phyloP scores from a whole-genome alignment of 2,113 vertebrate genomes.

The Psilopsiagon aymara region DNA sequence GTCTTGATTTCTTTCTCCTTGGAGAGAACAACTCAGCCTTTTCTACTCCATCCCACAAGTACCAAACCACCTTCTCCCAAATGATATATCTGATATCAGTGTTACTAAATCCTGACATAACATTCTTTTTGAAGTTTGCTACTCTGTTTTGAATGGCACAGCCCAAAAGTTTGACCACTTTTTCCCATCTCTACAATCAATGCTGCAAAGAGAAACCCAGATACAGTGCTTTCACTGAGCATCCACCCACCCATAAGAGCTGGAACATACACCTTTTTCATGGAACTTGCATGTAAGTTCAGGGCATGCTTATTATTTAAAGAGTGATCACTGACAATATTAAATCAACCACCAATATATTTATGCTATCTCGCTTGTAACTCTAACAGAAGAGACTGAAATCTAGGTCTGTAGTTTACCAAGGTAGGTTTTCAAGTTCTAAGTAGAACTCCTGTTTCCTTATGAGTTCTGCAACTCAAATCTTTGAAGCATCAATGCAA shows the following conservation, averaged over 20 bases:
- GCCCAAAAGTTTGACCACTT: background rate
- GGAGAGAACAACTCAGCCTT: background rate
- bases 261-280: background rate
- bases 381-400: background rate
- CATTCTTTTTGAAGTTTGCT: background rate
- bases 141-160: background rate
- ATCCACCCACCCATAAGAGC: accelerated
- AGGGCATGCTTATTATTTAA: background rate
- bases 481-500: background rate
- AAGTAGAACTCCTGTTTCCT: background rate
- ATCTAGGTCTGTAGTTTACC: background rate
- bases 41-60: background rate
- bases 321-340: background rate
- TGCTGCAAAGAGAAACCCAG: background rate
- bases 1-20: background rate
- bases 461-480: background rate
- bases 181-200: background rate
- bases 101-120: background rate
- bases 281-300: background rate
- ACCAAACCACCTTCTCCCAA: background rate
- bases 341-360: background rate
- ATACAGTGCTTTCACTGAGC: background rate
- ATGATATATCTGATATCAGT: background rate
- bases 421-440: background rate
- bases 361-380: background rate